Evolutionary conservation across 2,888 invertebrate species (phyloP).

Genomic region (Watsonalla binaria): DNA sequence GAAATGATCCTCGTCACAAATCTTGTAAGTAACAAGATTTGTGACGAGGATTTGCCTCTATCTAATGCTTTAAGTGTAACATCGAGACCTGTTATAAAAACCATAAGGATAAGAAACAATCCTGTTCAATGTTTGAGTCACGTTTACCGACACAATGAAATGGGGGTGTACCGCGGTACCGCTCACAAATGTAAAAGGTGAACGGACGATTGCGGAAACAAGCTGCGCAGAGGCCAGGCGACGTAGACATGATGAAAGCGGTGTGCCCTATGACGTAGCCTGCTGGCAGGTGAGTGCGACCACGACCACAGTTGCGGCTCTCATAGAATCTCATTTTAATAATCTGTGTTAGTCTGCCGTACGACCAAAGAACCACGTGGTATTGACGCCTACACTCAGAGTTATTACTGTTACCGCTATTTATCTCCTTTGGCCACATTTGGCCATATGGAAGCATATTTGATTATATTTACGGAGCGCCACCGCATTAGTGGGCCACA

Average conservation of each 20-base stretch:
- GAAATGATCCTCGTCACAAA: too few relatives aligned
- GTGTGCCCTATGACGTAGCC: constrained; percentile 43
- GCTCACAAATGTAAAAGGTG: constrained; percentile 48
- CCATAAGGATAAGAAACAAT: too few relatives aligned
- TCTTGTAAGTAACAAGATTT: too few relatives aligned
- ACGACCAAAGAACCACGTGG: constrained; percentile 16
- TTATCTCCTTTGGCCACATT: constrained; percentile 22
- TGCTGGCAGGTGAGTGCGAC: constrained; percentile 2
- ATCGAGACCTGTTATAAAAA: too few relatives aligned
- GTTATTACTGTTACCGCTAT: constrained; percentile 15
- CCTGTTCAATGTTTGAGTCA: too few relatives aligned
- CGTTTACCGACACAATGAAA: constrained; percentile 11
- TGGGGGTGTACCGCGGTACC: constrained; percentile 16
- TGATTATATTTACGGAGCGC: constrained; percentile 44
- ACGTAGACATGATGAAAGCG: constrained; percentile 50
- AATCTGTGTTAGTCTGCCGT: constrained; percentile 28
- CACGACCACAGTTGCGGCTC: constrained; percentile 5
- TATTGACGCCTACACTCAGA: constrained; percentile 17
- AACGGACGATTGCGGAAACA: constrained; percentile 69
- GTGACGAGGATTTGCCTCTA: too few relatives aligned
- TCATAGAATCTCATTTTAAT: constrained; percentile 20
- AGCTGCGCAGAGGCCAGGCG: constrained; percentile 43
- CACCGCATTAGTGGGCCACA: constrained; percentile 27
- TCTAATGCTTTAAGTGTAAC: too few relatives aligned
- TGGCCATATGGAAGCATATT: constrained; percentile 7